phyloP scores from a whole-genome alignment of 2,797 vertebrate species.

The Phalanger gymnotis region DNA sequence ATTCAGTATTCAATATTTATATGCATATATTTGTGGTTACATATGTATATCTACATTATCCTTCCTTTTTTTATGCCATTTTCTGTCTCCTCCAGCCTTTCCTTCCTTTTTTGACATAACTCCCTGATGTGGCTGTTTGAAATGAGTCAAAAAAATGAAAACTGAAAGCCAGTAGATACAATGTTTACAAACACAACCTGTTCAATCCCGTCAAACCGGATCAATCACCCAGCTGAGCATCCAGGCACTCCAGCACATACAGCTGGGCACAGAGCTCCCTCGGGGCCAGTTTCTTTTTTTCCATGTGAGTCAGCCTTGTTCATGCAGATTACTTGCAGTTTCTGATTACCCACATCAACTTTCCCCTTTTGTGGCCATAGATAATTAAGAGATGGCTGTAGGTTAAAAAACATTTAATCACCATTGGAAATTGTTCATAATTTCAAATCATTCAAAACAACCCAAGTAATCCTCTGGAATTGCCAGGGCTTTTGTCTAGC shows the following conservation, averaged over 20 bases:
- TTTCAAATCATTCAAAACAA: neutral
- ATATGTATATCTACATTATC: neutral
- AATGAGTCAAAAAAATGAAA: conserved; percentile 60
- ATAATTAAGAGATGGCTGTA: conserved; percentile 44
- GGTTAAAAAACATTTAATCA: conserved; percentile 47
- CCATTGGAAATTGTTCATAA: conserved; percentile 18
- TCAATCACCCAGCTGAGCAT: conserved; percentile 28
- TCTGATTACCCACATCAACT: conserved; percentile 34
- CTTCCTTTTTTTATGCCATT: neutral
- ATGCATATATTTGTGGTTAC: neutral
- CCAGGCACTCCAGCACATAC: neutral
- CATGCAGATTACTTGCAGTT: conserved; percentile 24
- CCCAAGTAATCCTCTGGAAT: neutral
- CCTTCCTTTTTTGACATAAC: conserved; percentile 47
- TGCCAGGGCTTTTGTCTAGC: neutral
- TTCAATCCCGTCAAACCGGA: conserved; percentile 34
- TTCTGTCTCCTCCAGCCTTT: conserved; percentile 39
- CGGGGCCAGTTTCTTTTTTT: neutral
- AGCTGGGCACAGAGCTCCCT: neutral
- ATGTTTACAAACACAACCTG: conserved; percentile 41
- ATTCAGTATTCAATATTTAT: neutral
- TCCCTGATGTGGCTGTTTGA: neutral
- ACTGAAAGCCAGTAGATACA: conserved; percentile 44
- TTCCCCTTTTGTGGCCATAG: conserved; percentile 9
- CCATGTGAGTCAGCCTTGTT: neutral